Evolutionary conservation across 2,113 vertebrate species (phyloP), one percentile per base, ranked within the genome.

Genomic region (Gymnocephalus cernua): DNA sequence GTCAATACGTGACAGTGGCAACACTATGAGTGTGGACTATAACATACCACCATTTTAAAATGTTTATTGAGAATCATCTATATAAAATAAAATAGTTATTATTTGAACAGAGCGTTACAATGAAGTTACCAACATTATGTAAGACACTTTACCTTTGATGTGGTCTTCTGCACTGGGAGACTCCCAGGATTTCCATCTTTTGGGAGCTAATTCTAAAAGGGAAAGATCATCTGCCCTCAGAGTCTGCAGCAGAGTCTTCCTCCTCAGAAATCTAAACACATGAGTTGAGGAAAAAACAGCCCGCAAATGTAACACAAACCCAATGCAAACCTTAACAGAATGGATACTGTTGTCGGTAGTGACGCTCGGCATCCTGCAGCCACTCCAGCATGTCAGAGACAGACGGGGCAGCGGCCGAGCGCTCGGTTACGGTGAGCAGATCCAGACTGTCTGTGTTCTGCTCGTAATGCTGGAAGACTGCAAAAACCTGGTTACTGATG

Each of bases 281-380:
- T 18, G 56, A 63, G 13, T 95, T 95, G 90, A 84, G 80, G 80
- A 54, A 59, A 38, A 35, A 15, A 1, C 48, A 32, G 14, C 29
- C 14, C 15, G 0, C 0, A 1, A 29, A 7, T 18, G 12, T 1
- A 53, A 44, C 1, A 0, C 16, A 57, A 32, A 47, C 3, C 57
- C 9, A 57, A 45, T 0, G 10, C 1, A 48, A 6, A 56, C 8
- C 1, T 0, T 0, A 66, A 51, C 16, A 66, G 50, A 53, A 89
- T 96, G 95, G 97, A 98, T 99, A 98, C 95, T 96, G 93, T 6
- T 78, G 92, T 57, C 95, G 93, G 82, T 97, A 99, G 92, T 94
- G 90, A 21, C 93, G 93, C 41, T 97, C 96, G 0, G 96, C 93
- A 16, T 99, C 96, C 75, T 96, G 96, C 79, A 98, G 89, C 96